Evolutionary conservation across 2,113 vertebrate species (phyloP).

Genomic region (Pholis gunnellus): DNA sequence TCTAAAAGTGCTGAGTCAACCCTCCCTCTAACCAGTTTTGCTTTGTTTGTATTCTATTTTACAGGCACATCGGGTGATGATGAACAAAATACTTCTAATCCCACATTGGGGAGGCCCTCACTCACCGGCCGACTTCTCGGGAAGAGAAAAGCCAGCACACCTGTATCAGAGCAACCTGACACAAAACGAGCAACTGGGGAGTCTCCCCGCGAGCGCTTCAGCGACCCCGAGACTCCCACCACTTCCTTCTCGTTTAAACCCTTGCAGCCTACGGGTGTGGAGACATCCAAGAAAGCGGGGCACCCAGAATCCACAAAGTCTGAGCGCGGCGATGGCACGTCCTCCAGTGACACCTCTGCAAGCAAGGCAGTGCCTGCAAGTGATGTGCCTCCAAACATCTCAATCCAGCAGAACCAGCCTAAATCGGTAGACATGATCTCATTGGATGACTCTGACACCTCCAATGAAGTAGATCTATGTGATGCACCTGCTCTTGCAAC

Average conservation of each 20-base stretch:
- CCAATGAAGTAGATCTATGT: slow-evolving; percentile 68
- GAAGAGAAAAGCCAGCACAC: slow-evolving; percentile 72
- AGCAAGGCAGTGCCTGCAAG: background rate
- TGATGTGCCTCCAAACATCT: slow-evolving; percentile 6
- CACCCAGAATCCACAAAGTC: slow-evolving; percentile 21
- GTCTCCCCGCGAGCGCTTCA: background rate
- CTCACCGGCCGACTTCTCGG: slow-evolving; percentile 66
- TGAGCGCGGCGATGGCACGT: background rate
- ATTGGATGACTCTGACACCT: slow-evolving; percentile 55
- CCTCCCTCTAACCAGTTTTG: background rate
- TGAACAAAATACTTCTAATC: slow-evolving; percentile 15
- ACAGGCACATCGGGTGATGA: slow-evolving; percentile 50
- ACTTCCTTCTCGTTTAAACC: slow-evolving; percentile 37
- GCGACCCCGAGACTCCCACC: slow-evolving; percentile 21
- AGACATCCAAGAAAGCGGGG: background rate
- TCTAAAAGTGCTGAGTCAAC: background rate
- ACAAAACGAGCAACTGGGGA: slow-evolving; percentile 47
- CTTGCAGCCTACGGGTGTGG: background rate
- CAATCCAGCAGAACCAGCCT: slow-evolving; percentile 10
- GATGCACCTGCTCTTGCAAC: slow-evolving; percentile 50
- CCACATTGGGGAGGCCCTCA: slow-evolving; percentile 28
- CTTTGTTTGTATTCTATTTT: slow-evolving; percentile 22
- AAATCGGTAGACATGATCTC: background rate
- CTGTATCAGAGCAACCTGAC: slow-evolving; percentile 48
- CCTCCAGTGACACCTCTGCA: slow-evolving; percentile 21